phyloP scores from a whole-genome alignment of 2,113 vertebrate genomes.

The Pogona vitticeps region DNA sequence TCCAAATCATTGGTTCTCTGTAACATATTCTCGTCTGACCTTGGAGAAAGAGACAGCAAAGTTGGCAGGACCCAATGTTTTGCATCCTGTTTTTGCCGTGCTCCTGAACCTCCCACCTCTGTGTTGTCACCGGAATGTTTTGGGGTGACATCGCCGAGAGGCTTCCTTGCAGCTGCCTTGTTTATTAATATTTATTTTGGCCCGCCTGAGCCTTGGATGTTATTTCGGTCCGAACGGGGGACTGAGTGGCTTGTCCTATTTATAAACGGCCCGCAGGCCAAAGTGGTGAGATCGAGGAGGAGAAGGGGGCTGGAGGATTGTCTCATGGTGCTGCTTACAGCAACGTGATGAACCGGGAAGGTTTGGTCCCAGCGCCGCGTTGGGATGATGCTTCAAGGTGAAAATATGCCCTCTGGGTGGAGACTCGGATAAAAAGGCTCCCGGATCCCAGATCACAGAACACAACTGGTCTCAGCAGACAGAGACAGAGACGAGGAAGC shows the following conservation, averaged over 20 bases:
- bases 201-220: neutral
- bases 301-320: neutral
- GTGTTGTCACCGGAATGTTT: neutral
- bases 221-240: neutral
- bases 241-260: neutral
- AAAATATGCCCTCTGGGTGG: neutral
- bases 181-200: rapidly evolving
- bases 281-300: neutral
- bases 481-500: neutral
- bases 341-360: neutral
- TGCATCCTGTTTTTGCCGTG: too few species aligned
- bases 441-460: neutral
- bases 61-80: too few species aligned
- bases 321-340: neutral
- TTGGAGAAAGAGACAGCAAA: too few species aligned
- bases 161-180: neutral
- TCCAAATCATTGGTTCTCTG: too few species aligned
- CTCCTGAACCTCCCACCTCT: too few species aligned
- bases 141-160: neutral
- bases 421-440: neutral
- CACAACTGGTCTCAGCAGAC: neutral
- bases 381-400: neutral
- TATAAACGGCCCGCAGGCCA: neutral
- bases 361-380: neutral
- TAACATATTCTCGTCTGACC: too few species aligned